Evolutionary conservation across 2,113 vertebrate species (phyloP).

Genomic region (Hystrix brachyura): DNA sequence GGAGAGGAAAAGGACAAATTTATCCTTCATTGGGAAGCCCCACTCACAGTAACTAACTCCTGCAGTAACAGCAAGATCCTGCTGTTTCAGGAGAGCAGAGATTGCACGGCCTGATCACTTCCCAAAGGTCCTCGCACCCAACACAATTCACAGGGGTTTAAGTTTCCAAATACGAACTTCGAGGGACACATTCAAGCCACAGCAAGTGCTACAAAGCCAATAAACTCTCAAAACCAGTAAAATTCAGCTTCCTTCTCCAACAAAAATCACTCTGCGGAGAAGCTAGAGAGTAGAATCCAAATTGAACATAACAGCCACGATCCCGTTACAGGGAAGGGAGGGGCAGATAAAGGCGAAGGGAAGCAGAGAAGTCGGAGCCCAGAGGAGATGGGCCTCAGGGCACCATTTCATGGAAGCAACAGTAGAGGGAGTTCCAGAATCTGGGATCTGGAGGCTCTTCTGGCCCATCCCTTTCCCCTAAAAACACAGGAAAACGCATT

Average conservation of each 20-base stretch:
- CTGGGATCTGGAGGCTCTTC: neutral
- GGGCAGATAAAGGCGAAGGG: neutral
- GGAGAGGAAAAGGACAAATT: neutral
- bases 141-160: too few species aligned
- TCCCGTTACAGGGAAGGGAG: neutral
- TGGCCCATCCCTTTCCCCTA: neutral
- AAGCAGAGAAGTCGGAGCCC: neutral
- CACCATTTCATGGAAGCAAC: neutral
- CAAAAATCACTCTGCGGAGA: neutral
- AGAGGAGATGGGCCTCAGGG: neutral
- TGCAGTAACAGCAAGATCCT: neutral
- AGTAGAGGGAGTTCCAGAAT: neutral
- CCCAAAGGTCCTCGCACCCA: neutral
- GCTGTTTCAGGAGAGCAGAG: neutral
- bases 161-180: neutral
- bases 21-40: neutral
- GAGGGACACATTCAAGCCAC: neutral
- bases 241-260: neutral
- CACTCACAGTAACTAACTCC: neutral
- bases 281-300: neutral
- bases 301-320: neutral
- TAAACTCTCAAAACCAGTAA: neutral
- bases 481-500: slow-evolving; percentile 58
- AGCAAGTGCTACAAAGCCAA: neutral
- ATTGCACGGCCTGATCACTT: too few species aligned